phyloP scores from a whole-genome alignment of 2,113 vertebrate species.

The Mormyrus iriodes region DNA sequence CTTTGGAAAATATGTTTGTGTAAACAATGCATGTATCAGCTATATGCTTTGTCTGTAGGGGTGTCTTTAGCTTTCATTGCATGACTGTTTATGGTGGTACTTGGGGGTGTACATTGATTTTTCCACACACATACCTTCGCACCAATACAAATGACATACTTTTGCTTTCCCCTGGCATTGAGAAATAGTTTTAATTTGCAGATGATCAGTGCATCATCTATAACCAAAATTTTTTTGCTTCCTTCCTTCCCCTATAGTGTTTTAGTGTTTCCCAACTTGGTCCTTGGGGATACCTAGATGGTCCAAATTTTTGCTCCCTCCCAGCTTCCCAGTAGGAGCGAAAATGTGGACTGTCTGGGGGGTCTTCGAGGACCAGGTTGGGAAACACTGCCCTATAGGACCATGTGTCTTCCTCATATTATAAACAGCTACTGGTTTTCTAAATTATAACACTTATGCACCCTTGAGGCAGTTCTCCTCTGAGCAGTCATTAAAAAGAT shows the following conservation, averaged over 20 bases:
- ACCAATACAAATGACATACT: not conserved
- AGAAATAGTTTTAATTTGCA: not conserved
- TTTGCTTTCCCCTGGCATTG: not conserved
- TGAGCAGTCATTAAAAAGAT: conserved; percentile 36
- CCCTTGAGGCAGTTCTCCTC: not conserved
- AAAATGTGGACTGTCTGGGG: not conserved
- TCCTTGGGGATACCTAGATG: not conserved
- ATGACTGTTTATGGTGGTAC: not conserved
- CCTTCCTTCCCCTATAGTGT: not conserved
- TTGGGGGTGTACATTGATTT: not conserved
- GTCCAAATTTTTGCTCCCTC: not conserved
- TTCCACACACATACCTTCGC: not conserved
- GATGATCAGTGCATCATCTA: not conserved
- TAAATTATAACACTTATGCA: not conserved
- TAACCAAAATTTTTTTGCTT: not conserved
- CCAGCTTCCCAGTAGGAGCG: too few species aligned
- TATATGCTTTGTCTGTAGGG: not conserved
- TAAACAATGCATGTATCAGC: not conserved
- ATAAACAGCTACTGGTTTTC: not conserved
- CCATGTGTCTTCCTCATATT: not conserved
- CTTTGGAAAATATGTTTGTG: not conserved
- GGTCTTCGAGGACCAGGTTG: not conserved
- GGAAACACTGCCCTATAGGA: not conserved
- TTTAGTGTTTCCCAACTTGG: not conserved
- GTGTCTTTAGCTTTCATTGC: not conserved